Percentiles rank a stretch among this genome's conserved stretches.
phyloP scores from a whole-genome alignment of 2,888 invertebrate species.

The Nymphalis urticae region DNA sequence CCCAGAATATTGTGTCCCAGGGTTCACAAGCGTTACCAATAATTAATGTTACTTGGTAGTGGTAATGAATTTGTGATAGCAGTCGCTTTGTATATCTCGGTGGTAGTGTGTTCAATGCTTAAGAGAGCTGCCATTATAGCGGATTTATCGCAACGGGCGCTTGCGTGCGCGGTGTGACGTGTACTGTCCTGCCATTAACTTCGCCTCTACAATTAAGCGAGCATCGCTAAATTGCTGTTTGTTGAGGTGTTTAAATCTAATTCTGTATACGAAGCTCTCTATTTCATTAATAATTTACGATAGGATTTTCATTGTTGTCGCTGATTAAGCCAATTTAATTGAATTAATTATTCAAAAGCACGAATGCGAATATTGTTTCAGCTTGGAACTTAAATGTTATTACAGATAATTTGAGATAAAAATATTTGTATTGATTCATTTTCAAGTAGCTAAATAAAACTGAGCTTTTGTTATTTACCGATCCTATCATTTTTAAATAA shows the following conservation, averaged over 20 bases:
- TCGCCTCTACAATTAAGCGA: constrained; percentile 24
- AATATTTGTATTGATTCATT: background rate
- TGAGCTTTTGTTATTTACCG: background rate
- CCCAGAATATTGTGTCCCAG: too few relatives aligned
- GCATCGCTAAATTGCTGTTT: constrained; percentile 29
- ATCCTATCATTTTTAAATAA: too few relatives aligned
- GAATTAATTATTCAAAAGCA: constrained; percentile 35
- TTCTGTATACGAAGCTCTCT: constrained; percentile 24
- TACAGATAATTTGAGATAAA: constrained; percentile 10
- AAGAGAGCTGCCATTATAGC: constrained; percentile 2
- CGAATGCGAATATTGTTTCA: constrained; percentile 20
- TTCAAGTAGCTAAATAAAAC: background rate
- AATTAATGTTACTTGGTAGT: background rate
- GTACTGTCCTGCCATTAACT: constrained; percentile 14
- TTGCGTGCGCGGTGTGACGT: constrained; percentile 12
- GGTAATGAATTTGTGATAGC: too few relatives aligned
- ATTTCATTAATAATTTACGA: constrained; percentile 22
- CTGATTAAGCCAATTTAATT: constrained; percentile 33
- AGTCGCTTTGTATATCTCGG: background rate
- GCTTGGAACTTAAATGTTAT: constrained; percentile 17
- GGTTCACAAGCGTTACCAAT: background rate
- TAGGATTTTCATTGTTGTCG: constrained; percentile 31
- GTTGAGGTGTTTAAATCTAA: constrained; percentile 28
- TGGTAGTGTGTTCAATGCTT: background rate
- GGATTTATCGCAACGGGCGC: background rate